These are phyloP conservation scores for Calephelis virginiensis DNA, from an alignment of 1,140 invertebrate genomes.

Conservation along the genomic window DNA sequence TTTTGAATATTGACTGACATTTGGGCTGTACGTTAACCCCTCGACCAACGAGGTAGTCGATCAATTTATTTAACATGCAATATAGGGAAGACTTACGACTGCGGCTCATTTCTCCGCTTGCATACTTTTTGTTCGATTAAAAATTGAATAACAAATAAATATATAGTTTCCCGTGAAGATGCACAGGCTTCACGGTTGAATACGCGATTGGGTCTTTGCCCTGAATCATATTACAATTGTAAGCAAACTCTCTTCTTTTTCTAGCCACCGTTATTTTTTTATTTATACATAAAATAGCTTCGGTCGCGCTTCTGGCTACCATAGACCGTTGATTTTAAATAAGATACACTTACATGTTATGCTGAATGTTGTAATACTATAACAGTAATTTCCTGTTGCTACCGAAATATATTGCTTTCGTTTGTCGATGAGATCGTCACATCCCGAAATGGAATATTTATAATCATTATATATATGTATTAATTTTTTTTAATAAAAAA, in stretches of 20 bases:
- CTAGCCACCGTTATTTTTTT: conserved; percentile 3
- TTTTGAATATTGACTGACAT: too few relatives aligned
- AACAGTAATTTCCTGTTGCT: neutral
- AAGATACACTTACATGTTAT: neutral
- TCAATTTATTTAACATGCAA: too few relatives aligned
- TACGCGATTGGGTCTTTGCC: conserved; percentile 8
- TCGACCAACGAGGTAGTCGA: too few relatives aligned
- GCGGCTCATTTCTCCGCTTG: too few relatives aligned
- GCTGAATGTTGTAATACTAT: neutral
- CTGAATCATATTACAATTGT: conserved; percentile 10
- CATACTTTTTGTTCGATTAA: too few relatives aligned
- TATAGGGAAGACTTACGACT: too few relatives aligned
- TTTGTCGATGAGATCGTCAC: too few relatives aligned
- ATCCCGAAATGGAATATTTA: too few relatives aligned
- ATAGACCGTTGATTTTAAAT: conserved; percentile 6
- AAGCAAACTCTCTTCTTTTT: conserved; percentile 11
- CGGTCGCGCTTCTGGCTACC: neutral
- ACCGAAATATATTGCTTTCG: neutral
- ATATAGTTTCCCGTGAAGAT: neutral
- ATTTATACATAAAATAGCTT: neutral
- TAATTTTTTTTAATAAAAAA: too few relatives aligned
- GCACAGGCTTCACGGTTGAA: neutral
- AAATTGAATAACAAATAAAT: neutral
- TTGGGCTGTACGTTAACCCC: too few relatives aligned
- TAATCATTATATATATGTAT: too few relatives aligned